Percentiles rank a stretch among this genome's conserved stretches.
Evolutionary conservation across 2,113 vertebrate genomes (phyloP).

Genomic region (Fregetta grallaria): DNA sequence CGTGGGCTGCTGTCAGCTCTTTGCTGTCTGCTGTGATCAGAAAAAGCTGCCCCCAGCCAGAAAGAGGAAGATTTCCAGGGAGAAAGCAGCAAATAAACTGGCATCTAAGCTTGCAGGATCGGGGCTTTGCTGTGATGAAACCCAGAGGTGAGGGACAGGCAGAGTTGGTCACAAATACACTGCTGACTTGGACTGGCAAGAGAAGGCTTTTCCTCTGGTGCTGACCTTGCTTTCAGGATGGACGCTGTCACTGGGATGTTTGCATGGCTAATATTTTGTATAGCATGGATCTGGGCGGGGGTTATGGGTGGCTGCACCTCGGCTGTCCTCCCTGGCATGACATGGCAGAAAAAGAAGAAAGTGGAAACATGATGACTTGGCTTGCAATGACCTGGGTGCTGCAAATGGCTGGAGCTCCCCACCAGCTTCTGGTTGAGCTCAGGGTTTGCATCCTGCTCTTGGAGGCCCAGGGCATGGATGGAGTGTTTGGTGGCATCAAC

Average conservation of each 20-base stretch:
- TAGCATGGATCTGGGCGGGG: not conserved
- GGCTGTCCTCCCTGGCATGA: not conserved
- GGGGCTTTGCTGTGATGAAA: not conserved
- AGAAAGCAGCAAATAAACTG: not conserved
- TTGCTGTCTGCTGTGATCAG: not conserved
- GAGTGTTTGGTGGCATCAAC: not conserved
- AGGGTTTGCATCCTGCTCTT: not conserved
- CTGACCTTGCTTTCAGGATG: not conserved
- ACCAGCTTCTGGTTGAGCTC: not conserved
- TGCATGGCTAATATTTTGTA: not conserved
- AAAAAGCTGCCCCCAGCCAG: not conserved
- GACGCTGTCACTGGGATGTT: not conserved
- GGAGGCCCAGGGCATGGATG: not conserved
- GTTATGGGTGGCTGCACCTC: not conserved
- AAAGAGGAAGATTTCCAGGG: not conserved
- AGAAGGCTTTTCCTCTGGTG: not conserved
- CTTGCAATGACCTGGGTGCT: not conserved
- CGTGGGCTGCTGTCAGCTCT: not conserved
- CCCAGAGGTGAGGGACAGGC: not conserved
- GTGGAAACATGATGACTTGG: not conserved
- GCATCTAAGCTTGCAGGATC: not conserved
- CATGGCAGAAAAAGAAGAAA: not conserved
- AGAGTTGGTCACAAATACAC: fast-evolving
- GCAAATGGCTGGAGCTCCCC: not conserved
- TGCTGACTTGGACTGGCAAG: not conserved